Base-by-base conservation (phyloP, 2,888 invertebrate genomes). In the Latrodectus hesperus region DNA sequence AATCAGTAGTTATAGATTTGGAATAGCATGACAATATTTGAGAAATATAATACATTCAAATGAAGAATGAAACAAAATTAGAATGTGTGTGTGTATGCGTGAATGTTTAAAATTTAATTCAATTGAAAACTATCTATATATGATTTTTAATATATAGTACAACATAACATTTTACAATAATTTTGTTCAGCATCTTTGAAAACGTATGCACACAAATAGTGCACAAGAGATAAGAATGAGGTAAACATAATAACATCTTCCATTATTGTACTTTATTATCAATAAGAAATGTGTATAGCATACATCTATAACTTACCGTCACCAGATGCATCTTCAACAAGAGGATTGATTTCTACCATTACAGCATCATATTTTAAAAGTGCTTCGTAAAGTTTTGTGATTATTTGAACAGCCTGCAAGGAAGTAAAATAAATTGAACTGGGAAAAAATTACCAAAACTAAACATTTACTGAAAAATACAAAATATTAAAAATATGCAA, bases 281-380 rank as follows among this genome's bases (percentile, higher is more conserved):
- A n/a, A 16, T 4, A 26, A 70, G n/a, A 9, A 26, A 70, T 52
- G 53, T 3, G 11, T 22, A 14, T 38, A 6, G 38, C 6, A 38
- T 38, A 4, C 2, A 38, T 38, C 38, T 38, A 38, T 6, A 38
- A 49, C 53, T 90, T 90, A 93, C 93, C 92, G 90, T 92, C 91
- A 76, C 93, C 93, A 88, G 91, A 91, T 49, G 96, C 96, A 93
- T 98, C 98, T 92, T 98, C 98, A 55, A 98, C 97, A 91, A 97
- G 96, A 5, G 98, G 98, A 93, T 99, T 99, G 80, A 99, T 96
- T 93, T 99, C 98, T 91, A 97, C 95, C 87, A 97, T 93, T 26
- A 97, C 94, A 1, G 98, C 97, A 93, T 99, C 98, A 91, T 96
- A 96, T 91, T 96, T 95, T 10, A 96, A 92, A 92, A 99, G 98